Evolutionary conservation across 2,113 vertebrate genomes (phyloP).

Genomic region (Trichechus manatus): DNA sequence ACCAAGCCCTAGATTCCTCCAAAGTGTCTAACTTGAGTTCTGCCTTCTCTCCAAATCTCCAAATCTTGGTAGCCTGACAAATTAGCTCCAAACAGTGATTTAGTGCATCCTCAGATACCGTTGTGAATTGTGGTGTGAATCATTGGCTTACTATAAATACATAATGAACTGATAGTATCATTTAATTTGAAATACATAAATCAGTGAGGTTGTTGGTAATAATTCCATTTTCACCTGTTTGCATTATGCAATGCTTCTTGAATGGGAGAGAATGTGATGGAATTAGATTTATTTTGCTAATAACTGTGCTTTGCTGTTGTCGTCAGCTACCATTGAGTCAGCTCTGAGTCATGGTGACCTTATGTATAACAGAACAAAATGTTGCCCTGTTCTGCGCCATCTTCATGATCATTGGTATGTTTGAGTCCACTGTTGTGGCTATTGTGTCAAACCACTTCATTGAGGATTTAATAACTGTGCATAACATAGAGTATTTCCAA

Average conservation of each 20-base stretch:
- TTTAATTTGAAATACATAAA: not conserved
- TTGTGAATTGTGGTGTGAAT: not conserved
- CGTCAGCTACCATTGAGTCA: not conserved
- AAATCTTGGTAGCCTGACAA: fast-evolving
- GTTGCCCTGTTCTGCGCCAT: not conserved
- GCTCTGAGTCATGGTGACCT: not conserved
- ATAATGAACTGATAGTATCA: not conserved
- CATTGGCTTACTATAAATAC: not conserved
- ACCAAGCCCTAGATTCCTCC: not conserved
- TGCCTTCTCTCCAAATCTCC: not conserved
- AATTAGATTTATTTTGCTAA: not conserved
- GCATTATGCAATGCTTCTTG: not conserved
- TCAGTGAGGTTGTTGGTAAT: not conserved
- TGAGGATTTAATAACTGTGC: not conserved
- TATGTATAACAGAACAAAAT: not conserved
- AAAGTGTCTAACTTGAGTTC: not conserved
- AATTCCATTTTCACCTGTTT: not conserved
- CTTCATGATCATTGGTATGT: not conserved
- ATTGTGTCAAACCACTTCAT: not conserved
- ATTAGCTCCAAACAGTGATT: not conserved
- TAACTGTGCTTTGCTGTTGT: not conserved
- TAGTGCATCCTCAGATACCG: not conserved
- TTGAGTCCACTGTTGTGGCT: not conserved
- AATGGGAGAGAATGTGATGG: fast-evolving
- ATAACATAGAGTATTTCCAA: fast-evolving